Evolutionary conservation across 1,140 invertebrate genomes (phyloP), one percentile per base, ranked within the genome.

Genomic region (Pollicipes pollicipes): DNA sequence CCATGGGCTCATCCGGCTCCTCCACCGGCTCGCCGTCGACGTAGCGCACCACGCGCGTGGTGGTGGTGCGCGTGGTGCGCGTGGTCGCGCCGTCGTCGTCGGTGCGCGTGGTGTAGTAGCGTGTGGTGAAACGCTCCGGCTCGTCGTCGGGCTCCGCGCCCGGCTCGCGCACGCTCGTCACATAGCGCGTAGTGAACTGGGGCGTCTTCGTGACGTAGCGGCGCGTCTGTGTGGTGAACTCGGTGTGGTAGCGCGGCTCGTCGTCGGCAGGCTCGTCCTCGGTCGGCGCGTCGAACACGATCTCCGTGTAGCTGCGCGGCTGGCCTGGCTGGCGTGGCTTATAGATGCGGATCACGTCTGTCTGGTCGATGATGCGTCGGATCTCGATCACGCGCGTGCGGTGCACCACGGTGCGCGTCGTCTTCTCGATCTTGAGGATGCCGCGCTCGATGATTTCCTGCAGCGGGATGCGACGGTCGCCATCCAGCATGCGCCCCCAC

Each of bases 361-460:
- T 58, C 45, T 58, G 45, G 17, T 58, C 45, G 45, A 58, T 24
- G 21, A 58, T 58, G 45, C 45, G 45, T 6, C 45, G 45, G 17
- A 58, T 58, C 17, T 58, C 45, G 45, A 58, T 58, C 2, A 58
- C 24, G 45, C 45, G 45, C 17, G 45, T 58, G 45, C 45, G 45
- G 45, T 58, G 45, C 45, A 58, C 45, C 21, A 58, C 45, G 45
- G 45, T 58, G 3, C 45, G 76, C 29, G 93, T 83, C 70, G 86
- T 85, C 64, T 83, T 83, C 75, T 58, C 45, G 45, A 58, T 58
- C 45, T 21, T 58, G 17, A 58, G 13, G 8, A 58, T 58, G 13
- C 45, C 45, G 21, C 84, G 83, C 45, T 83, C 81, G 69, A 97
- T 88, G 16, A 91, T 91, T 78, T 91, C 87, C 77, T 88, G 86